Conservation (phyloP, 2,797 vertebrate genomes). For the Clarias laeviceps region DNA sequence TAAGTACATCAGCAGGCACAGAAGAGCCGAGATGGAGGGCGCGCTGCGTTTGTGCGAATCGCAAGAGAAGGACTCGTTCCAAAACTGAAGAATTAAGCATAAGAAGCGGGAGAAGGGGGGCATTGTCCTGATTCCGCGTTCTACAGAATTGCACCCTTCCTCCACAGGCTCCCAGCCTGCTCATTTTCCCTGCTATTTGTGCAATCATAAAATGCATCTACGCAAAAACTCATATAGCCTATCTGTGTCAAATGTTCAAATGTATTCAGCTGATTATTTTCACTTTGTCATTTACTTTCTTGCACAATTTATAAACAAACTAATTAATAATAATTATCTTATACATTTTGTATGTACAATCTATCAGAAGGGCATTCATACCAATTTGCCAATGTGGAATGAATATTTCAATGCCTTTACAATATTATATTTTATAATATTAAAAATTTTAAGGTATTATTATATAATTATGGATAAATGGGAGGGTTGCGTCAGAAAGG, state of each 20-base stretch:
- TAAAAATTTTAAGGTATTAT: not conserved
- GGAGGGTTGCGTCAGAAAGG: too few species aligned
- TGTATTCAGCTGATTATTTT: not conserved
- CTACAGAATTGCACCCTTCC: conserved; percentile 1
- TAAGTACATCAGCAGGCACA: conserved; percentile 54
- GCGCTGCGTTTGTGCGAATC: conserved; percentile 78
- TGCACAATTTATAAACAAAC: conserved; percentile 40
- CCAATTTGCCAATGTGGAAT: not conserved
- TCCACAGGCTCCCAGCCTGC: conserved; percentile 17
- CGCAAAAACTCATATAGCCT: not conserved
- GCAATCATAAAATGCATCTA: not conserved
- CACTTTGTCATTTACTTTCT: not conserved
- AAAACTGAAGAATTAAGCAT: conserved; percentile 75
- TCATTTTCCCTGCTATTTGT: conserved; percentile 29
- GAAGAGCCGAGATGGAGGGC: conserved; percentile 77
- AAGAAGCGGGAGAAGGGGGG: conserved; percentile 76
- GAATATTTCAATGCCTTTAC: conserved; percentile 14
- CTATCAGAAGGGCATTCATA: not conserved
- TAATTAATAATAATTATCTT: not conserved
- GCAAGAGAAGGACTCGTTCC: conserved; percentile 77
- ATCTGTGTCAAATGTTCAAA: not conserved
- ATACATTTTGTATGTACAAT: not conserved
- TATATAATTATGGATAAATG: not conserved
- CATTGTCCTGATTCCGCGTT: conserved; percentile 40
- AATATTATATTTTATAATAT: not conserved